Conservation (phyloP, 2,113 vertebrate species). For the Megatriorchis doriae region DNA sequence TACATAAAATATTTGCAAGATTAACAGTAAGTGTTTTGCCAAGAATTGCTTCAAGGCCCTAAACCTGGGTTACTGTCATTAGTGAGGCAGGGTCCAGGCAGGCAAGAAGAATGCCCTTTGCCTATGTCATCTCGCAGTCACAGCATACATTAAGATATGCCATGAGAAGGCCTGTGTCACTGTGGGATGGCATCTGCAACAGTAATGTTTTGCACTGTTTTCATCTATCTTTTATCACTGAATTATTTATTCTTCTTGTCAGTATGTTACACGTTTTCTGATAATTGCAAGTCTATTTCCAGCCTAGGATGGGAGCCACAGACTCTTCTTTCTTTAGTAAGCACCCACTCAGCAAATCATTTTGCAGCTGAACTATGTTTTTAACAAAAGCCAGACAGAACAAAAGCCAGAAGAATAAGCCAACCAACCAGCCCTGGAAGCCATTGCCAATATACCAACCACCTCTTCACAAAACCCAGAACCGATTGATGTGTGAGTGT, state of each 20-base stretch:
- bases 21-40: not conserved
- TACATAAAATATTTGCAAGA: not conserved
- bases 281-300: conserved; percentile 3
- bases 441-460: not conserved
- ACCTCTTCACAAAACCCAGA: not conserved
- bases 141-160: not conserved
- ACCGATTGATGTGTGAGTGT: not conserved
- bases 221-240: not conserved
- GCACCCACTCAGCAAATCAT: not conserved
- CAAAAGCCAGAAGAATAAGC: not conserved
- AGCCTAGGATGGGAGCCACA: not conserved
- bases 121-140: not conserved
- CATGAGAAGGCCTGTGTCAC: not conserved
- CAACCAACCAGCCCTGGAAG: not conserved
- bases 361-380: not conserved
- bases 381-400: not conserved
- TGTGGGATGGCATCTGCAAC: not conserved
- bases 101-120: not conserved
- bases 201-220: not conserved
- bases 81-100: not conserved
- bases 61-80: not conserved
- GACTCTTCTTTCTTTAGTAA: not conserved
- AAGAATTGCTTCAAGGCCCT: not conserved
- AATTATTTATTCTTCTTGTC: conserved; percentile 7
- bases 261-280: not conserved